phyloP scores from a whole-genome alignment of 2,888 invertebrate genomes.

The Ochropacha duplaris region DNA sequence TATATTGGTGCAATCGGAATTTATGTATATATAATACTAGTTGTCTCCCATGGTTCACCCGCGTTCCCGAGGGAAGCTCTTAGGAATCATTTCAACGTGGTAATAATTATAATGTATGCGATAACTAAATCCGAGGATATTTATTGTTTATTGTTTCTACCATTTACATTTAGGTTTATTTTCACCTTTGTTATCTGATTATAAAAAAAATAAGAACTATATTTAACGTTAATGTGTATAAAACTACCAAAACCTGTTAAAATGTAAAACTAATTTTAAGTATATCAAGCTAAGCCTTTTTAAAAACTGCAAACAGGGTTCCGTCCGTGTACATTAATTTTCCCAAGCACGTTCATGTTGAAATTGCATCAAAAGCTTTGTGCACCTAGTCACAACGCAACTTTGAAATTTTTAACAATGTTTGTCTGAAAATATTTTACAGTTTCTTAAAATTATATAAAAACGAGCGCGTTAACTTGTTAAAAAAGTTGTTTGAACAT shows the following conservation, averaged over 20 bases:
- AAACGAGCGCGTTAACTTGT: conserved; percentile 18
- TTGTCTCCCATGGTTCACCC: no score
- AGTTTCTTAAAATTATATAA: neutral
- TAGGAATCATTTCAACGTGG: no score
- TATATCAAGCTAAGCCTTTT: neutral
- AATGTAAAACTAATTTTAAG: neutral
- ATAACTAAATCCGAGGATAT: no score
- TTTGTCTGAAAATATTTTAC: neutral
- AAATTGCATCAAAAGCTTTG: conserved; percentile 47
- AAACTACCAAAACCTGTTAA: neutral
- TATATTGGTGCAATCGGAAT: no score
- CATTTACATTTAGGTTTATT: no score
- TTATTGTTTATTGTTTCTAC: no score
- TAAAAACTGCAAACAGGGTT: neutral
- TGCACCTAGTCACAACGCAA: conserved; percentile 30
- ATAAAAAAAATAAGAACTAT: neutral
- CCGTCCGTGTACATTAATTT: conserved; percentile 3
- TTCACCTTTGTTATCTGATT: no score
- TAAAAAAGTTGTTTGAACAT: conserved; percentile 14
- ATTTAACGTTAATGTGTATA: neutral
- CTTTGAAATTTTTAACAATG: conserved; percentile 27
- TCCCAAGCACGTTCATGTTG: conserved; percentile 24
- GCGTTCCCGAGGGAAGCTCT: no score
- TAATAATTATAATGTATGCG: no score
- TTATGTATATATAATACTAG: no score